A percentile compares a stretch with the other conserved stretches of the same genome.
Evolutionary conservation across 1,140 invertebrate genomes (phyloP).

Genomic region (Ostrea edulis): DNA sequence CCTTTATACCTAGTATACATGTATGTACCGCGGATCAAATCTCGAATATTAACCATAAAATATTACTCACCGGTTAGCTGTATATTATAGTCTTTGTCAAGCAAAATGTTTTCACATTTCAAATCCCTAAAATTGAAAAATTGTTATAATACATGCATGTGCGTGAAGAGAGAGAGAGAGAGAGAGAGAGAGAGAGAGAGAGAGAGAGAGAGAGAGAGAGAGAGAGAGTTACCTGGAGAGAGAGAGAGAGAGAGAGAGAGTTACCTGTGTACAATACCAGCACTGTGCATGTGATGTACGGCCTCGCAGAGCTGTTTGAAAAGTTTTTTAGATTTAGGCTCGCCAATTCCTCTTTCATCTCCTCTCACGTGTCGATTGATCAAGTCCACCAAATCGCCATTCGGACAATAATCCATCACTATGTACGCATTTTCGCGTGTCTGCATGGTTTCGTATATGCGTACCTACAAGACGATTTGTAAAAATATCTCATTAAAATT

Average conservation of each 20-base stretch:
- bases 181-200: too few relatives aligned
- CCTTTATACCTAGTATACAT: neutral
- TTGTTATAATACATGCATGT: too few relatives aligned
- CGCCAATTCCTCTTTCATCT: conserved; percentile 60
- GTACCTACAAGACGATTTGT: conserved; percentile 45
- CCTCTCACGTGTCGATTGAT: conserved; percentile 64
- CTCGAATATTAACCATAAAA: too few relatives aligned
- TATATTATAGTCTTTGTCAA: conserved; percentile 52
- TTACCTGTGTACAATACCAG: conserved; percentile 67
- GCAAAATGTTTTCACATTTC: conserved; percentile 68
- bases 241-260: neutral
- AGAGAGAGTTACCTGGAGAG: too few relatives aligned
- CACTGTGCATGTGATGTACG: conserved; percentile 62
- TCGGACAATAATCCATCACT: conserved; percentile 66
- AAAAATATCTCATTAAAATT: too few relatives aligned
- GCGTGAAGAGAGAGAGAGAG: too few relatives aligned
- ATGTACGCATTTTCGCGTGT: conserved; percentile 61
- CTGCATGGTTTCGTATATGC: conserved; percentile 61
- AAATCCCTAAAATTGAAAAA: conserved; percentile 58
- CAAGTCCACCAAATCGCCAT: conserved; percentile 65
- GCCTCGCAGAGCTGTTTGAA: conserved; percentile 64
- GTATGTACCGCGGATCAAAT: too few relatives aligned
- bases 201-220: too few relatives aligned
- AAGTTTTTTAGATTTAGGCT: conserved; percentile 54
- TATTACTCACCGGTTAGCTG: conserved; percentile 62